phyloP scores from a whole-genome alignment of 2,888 invertebrate species.

The Parnassius orleans region DNA sequence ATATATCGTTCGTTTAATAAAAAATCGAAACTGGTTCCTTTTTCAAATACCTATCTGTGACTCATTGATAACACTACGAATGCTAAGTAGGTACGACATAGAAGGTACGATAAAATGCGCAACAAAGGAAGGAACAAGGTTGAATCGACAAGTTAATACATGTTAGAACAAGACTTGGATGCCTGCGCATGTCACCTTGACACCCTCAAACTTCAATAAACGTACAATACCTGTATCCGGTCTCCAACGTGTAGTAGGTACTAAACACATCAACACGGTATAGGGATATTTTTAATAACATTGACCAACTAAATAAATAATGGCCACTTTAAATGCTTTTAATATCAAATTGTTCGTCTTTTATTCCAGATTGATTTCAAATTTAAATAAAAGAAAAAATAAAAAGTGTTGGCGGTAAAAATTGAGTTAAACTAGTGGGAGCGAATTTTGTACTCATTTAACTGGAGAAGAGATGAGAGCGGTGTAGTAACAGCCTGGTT shows the following conservation, averaged over 20 bases:
- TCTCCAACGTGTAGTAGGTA: constrained; percentile 4
- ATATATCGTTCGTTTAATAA: neutral
- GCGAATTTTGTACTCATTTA: no score
- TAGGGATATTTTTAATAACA: no score
- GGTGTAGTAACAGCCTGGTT: no score
- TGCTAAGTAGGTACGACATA: constrained; percentile 37
- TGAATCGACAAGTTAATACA: constrained; percentile 73
- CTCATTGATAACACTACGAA: neutral
- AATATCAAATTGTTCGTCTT: no score
- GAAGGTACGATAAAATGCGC: constrained; percentile 54
- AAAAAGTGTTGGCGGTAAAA: no score
- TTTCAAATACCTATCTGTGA: neutral
- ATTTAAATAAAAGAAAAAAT: no score
- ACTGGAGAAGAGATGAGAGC: no score
- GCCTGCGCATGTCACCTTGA: constrained; percentile 21
- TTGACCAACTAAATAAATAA: no score
- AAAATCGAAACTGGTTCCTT: neutral
- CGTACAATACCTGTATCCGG: constrained; percentile 19
- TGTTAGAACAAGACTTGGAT: constrained; percentile 40
- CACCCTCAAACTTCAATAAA: constrained; percentile 12
- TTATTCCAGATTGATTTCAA: no score
- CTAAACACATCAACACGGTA: no score
- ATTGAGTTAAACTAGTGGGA: no score
- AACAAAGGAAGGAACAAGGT: constrained; percentile 64
- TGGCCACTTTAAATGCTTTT: no score